phyloP scores from a whole-genome alignment of 1,140 invertebrate species.

The Pectinophora gossypiella region DNA sequence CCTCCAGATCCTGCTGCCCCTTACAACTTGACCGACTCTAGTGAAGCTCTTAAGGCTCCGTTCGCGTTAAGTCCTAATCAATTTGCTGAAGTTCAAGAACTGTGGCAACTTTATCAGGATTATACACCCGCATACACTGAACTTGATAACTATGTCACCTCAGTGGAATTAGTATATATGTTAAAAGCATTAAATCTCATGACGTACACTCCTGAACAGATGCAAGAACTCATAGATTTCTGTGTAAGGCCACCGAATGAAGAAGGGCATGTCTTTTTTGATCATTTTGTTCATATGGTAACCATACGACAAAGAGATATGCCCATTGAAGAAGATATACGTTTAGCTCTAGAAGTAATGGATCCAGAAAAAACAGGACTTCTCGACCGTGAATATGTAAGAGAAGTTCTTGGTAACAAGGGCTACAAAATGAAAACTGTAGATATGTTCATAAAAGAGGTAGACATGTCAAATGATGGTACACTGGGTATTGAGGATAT shows the following conservation, averaged over 20 bases:
- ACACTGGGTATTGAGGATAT: slow-evolving; percentile 61
- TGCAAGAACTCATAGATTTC: slow-evolving; percentile 51
- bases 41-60: slow-evolving; percentile 49
- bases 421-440: slow-evolving; percentile 57
- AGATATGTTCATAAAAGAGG: slow-evolving; percentile 61
- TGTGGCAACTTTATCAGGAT: slow-evolving; percentile 60
- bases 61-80: slow-evolving; percentile 57
- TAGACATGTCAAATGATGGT: slow-evolving; percentile 61
- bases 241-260: slow-evolving; percentile 56
- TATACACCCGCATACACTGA: slow-evolving; percentile 64
- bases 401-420: slow-evolving; percentile 42
- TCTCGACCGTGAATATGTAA: slow-evolving; percentile 51
- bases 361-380: slow-evolving; percentile 45
- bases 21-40: slow-evolving; percentile 51
- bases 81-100: slow-evolving; percentile 53
- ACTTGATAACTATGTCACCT: slow-evolving; percentile 53
- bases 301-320: slow-evolving; percentile 56
- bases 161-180: slow-evolving; percentile 64
- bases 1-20: slow-evolving; percentile 59
- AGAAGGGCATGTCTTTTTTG: slow-evolving; percentile 52
- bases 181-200: slow-evolving; percentile 53
- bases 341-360: slow-evolving; percentile 48
- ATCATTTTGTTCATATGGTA: slow-evolving; percentile 64
- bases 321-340: slow-evolving; percentile 55
- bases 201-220: slow-evolving; percentile 56